Evolutionary conservation across 2,888 invertebrate species (phyloP), one percentile per base, ranked within the genome.

Genomic region (Diabrotica balteata): DNA sequence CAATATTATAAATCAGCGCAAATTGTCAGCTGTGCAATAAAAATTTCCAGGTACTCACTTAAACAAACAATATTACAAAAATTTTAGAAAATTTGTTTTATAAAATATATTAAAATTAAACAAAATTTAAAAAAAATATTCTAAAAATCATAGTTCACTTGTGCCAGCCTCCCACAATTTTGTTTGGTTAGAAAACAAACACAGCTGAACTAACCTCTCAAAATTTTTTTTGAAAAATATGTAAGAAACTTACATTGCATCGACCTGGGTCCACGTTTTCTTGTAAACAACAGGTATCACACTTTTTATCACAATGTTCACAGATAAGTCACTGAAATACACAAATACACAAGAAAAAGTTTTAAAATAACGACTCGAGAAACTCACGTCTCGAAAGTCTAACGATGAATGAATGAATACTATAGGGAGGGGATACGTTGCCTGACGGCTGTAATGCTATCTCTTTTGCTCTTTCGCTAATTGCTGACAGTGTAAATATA

Each of bases 401-500:
- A 78, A 76, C 74, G 71, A 79, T 81, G 81, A 82, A 81, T 80
- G 81, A 80, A 81, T 71, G 68, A 66, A 67, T 57, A 73, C 72
- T 70, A 69, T 66, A 59, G 44, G 52, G 73, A 60, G 70, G 67
- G 63, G 60, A 54, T 63, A 66, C 61, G 68, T 65, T 58, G 63
- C 54, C 43, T 54, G 65, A 60, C 58, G 52, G 52, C 54, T 32
- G n/a, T 52, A 43, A 43, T 43, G 17, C 17, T 49, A 7, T 64
- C 59, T 59, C 59, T 50, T 42, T 58, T 46, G 58, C 58, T 47
- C 58, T 45, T 47, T 43, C 43, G 44, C 55, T 57, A 57, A 57
- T 57, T 57, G 55, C 55, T 44, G 11, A 55, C n/a, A 55, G 17
- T 55, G 45, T 57, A 57, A 57, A 57, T 57, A 57, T 22, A 17